Evolutionary conservation across 1,140 invertebrate genomes (phyloP).

Genomic region (Euglossa dilemma): DNA sequence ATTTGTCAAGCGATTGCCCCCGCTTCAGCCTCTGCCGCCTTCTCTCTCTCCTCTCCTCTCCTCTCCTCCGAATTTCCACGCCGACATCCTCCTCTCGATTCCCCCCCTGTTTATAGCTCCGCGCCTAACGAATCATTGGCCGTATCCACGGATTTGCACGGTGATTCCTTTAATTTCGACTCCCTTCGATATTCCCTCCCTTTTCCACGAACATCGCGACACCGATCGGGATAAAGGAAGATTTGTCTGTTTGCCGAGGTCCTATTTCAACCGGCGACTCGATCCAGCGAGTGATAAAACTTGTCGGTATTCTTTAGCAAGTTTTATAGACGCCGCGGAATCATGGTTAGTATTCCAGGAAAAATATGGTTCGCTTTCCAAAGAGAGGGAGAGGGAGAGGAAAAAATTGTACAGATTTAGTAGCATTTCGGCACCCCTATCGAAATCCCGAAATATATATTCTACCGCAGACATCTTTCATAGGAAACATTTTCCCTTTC

Average conservation of each 20-base stretch:
- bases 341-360: not conserved
- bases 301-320: not conserved
- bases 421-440: not conserved
- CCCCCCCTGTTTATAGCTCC: not conserved
- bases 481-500: not conserved
- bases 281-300: not conserved
- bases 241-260: not conserved
- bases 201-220: not conserved
- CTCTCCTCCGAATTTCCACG: not conserved
- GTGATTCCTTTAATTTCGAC: not conserved
- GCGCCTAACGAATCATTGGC: not conserved
- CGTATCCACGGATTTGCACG: not conserved
- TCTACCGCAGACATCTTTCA: not conserved
- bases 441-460: not conserved
- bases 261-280: too few species aligned
- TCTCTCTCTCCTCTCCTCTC: rapidly evolving
- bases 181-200: not conserved
- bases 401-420: not conserved
- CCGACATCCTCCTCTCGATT: not conserved
- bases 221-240: not conserved
- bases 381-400: too few species aligned
- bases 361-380: not conserved
- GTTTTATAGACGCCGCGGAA: not conserved
- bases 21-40: not conserved
- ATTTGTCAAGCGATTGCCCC: constrained; percentile 45